Percentiles rank a stretch among this genome's conserved stretches.
Conservation (phyloP, 2,888 invertebrate genomes). For the Phrixothrix hirtus region DNA sequence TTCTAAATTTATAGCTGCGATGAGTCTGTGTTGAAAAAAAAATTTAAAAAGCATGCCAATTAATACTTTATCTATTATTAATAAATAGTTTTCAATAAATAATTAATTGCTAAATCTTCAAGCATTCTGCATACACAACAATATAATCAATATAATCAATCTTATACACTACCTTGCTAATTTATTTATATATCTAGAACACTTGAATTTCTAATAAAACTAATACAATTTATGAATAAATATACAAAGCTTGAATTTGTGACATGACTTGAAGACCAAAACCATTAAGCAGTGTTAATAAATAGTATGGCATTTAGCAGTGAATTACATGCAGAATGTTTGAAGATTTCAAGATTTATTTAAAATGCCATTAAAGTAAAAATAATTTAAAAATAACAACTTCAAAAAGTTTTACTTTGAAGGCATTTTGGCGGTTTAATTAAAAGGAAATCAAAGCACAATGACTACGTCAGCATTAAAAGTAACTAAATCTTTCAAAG, state of each 20-base stretch:
- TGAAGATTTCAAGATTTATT: slow-evolving; percentile 49
- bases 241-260: slow-evolving; percentile 17
- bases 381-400: too few species aligned
- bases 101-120: slow-evolving; percentile 27
- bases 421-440: slow-evolving; percentile 27
- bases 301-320: slow-evolving; percentile 41
- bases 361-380: slow-evolving; percentile 23
- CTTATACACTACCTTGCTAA: slow-evolving; percentile 19
- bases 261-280: slow-evolving; percentile 48
- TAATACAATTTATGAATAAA: too few species aligned
- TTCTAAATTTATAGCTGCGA: too few species aligned
- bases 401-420: too few species aligned
- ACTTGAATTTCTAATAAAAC: too few species aligned
- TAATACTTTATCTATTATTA: slow-evolving; percentile 9
- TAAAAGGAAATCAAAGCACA: slow-evolving; percentile 33
- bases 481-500: slow-evolving; percentile 36
- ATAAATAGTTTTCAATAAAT: not conserved
- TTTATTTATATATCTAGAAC: too few species aligned
- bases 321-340: slow-evolving; percentile 56
- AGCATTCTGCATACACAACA: slow-evolving; percentile 30
- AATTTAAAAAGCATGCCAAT: slow-evolving; percentile 17
- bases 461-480: slow-evolving; percentile 33
- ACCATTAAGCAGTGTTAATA: slow-evolving; percentile 44
- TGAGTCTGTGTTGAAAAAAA: not conserved
- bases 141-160: slow-evolving; percentile 7